phyloP scores from a whole-genome alignment of 2,797 vertebrate species.

The Pseudochaenichthys georgianus region DNA sequence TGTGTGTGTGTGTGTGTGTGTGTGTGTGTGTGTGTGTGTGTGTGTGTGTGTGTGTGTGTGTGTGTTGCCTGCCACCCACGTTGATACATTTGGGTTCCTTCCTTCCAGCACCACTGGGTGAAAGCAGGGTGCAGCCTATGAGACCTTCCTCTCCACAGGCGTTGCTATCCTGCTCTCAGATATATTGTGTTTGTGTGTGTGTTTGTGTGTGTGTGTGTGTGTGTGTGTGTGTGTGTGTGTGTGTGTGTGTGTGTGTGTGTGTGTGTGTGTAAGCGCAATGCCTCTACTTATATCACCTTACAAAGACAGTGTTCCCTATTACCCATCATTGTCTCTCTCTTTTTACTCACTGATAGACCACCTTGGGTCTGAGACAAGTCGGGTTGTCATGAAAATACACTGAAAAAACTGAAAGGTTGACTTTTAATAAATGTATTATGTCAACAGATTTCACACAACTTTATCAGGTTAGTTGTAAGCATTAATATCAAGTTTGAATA shows the following conservation, averaged over 20 bases:
- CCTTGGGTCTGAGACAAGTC: slow-evolving; percentile 9
- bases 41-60: slow-evolving; percentile 28
- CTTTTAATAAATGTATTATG: too few relatives aligned
- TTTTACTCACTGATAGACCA: slow-evolving; percentile 29
- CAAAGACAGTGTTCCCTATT: slow-evolving; percentile 26
- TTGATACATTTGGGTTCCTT: slow-evolving; percentile 77
- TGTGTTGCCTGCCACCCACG: slow-evolving; percentile 50
- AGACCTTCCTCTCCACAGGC: slow-evolving; percentile 63
- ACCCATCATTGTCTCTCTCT: slow-evolving; percentile 24
- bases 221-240: background rate
- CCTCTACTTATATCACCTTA: slow-evolving; percentile 40
- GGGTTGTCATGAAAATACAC: background rate
- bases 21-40: slow-evolving; percentile 30
- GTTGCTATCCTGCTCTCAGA: slow-evolving; percentile 58
- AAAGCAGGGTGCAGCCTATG: slow-evolving; percentile 76
- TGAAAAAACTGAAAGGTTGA: too few relatives aligned
- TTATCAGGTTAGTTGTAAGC: too few relatives aligned
- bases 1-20: slow-evolving; percentile 24
- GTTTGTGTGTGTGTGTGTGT: background rate
- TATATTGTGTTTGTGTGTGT: slow-evolving; percentile 10
- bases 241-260: too few relatives aligned
- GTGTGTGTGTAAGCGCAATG: background rate
- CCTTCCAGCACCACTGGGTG: slow-evolving; percentile 72
- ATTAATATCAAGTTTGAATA: too few relatives aligned
- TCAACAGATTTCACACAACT: too few relatives aligned